Evolutionary conservation across 2,888 invertebrate species (phyloP).

Genomic region (Drosophila greeni): DNA sequence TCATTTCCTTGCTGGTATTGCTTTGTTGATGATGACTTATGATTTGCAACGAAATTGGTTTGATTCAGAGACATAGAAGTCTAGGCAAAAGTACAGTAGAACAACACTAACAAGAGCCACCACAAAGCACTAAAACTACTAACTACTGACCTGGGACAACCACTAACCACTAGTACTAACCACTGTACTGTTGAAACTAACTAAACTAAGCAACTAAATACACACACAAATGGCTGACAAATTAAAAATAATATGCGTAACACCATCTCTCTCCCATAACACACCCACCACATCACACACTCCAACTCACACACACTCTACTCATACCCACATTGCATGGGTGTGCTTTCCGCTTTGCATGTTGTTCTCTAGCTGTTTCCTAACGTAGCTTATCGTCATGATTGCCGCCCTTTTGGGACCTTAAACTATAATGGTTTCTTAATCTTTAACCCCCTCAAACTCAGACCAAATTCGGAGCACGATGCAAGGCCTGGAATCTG

Average conservation of each 20-base stretch:
- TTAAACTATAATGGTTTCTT: not conserved
- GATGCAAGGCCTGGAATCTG: slow-evolving; percentile 90
- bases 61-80: slow-evolving; percentile 9
- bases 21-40: slow-evolving; percentile 31
- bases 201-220: slow-evolving; percentile 27
- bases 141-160: slow-evolving; percentile 11
- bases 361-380: slow-evolving; percentile 39
- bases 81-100: slow-evolving; percentile 22
- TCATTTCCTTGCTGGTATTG: slow-evolving; percentile 30
- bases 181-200: slow-evolving; percentile 23
- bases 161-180: slow-evolving; percentile 20
- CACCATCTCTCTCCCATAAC: slow-evolving; percentile 16
- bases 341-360: slow-evolving; percentile 59
- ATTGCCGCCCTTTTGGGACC: slow-evolving; percentile 77
- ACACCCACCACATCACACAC: slow-evolving; percentile 10
- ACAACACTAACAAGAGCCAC: not conserved
- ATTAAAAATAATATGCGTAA: not conserved
- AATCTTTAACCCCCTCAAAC: slow-evolving; percentile 9
- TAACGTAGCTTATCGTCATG: slow-evolving; percentile 11
- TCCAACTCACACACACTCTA: slow-evolving; percentile 9
- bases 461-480: slow-evolving; percentile 89
- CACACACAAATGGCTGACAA: slow-evolving; percentile 9
- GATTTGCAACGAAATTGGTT: slow-evolving; percentile 39
- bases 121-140: slow-evolving; percentile 14
- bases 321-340: slow-evolving; percentile 45